A percentile compares a stretch with the other conserved stretches of the same genome.
phyloP scores from a whole-genome alignment of 1,140 invertebrate genomes.

The Chelonus insularis region DNA sequence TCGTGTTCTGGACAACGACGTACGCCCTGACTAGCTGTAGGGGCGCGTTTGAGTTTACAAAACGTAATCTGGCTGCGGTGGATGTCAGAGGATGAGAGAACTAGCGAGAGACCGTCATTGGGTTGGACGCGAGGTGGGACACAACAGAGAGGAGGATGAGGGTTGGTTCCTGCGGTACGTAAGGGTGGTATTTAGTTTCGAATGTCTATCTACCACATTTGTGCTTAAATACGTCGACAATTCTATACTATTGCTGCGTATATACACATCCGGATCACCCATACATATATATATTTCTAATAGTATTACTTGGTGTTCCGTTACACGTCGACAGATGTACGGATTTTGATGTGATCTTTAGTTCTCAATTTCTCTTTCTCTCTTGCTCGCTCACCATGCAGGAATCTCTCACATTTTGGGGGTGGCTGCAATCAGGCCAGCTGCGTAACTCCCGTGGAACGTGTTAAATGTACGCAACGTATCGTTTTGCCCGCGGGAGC shows the following conservation, averaged over 20 bases:
- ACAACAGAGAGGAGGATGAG: constrained; percentile 3
- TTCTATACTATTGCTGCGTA: background rate
- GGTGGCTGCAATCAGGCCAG: constrained; percentile 26
- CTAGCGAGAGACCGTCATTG: background rate
- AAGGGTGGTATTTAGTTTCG: constrained; percentile 7
- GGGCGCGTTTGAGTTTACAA: constrained; percentile 23
- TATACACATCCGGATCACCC: no score
- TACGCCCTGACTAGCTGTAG: constrained; percentile 1
- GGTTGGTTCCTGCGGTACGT: background rate
- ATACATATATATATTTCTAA: constrained; percentile 28
- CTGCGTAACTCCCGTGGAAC: constrained; percentile 14
- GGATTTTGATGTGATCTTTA: constrained; percentile 28
- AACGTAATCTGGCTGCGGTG: constrained; percentile 18
- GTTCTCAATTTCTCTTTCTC: constrained; percentile 29
- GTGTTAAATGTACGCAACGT: constrained; percentile 26
- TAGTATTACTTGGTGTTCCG: constrained; percentile 37
- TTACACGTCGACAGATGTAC: constrained; percentile 38
- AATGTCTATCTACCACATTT: background rate
- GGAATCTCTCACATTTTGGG: constrained; percentile 16
- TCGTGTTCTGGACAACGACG: constrained; percentile 14
- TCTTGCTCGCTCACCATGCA: background rate
- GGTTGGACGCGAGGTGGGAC: constrained; percentile 5
- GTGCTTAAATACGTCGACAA: background rate
- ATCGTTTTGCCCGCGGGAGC: constrained; percentile 31
- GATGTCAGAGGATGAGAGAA: background rate